These are phyloP conservation scores for Celastrina argiolus DNA, from an alignment of 2,888 invertebrate genomes.

Conservation along the genomic window DNA sequence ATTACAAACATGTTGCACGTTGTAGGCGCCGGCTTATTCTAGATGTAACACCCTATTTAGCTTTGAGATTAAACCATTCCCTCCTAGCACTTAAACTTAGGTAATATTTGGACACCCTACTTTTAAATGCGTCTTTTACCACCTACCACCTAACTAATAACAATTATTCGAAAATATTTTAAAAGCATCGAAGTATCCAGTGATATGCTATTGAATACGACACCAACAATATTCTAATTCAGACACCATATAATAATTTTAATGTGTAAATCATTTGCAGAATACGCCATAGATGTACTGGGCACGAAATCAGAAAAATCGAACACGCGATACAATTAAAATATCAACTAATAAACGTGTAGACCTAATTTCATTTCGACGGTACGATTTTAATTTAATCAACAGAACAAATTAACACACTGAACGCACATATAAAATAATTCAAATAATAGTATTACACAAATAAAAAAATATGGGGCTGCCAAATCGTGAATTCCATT, in stretches of 20 bases:
- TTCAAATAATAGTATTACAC: no score
- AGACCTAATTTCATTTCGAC: neutral
- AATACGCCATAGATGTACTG: neutral
- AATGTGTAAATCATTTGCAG: neutral
- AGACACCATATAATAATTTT: constrained; percentile 1
- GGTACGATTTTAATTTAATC: neutral
- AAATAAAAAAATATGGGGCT: no score
- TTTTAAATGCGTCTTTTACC: constrained; percentile 31
- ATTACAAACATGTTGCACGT: no score
- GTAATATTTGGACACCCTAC: neutral
- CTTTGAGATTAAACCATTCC: neutral
- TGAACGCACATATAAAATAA: neutral
- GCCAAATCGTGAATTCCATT: neutral
- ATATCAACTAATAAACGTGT: neutral
- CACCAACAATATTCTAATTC: neutral
- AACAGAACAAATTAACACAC: neutral
- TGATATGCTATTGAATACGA: constrained; percentile 3
- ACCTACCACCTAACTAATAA: constrained; percentile 34
- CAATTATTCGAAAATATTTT: constrained; percentile 33
- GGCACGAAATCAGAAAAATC: neutral
- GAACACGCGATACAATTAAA: neutral
- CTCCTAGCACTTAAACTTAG: neutral
- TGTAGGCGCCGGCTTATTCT: no score
- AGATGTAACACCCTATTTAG: neutral
- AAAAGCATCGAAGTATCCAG: constrained; percentile 16